Conservation (phyloP, 2,797 vertebrate genomes). For the Mareca strepera region DNA sequence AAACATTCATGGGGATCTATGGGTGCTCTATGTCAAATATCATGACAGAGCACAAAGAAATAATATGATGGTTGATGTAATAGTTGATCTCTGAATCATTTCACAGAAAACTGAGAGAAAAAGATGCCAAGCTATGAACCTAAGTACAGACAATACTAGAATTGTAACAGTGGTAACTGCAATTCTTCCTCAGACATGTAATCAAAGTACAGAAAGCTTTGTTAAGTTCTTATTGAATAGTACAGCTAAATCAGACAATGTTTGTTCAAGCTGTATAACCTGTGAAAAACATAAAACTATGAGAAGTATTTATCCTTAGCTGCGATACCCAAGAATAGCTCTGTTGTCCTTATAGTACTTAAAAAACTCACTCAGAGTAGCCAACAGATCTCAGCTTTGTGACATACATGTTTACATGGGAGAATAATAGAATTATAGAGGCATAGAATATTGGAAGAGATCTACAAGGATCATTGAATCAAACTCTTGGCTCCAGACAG, state of each 20-base stretch:
- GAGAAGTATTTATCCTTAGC: not conserved
- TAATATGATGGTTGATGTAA: not conserved
- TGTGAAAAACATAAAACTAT: not conserved
- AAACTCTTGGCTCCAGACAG: too few relatives aligned
- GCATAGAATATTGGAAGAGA: too few relatives aligned
- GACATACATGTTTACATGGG: not conserved
- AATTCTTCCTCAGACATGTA: not conserved
- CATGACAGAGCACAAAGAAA: not conserved
- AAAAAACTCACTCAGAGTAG: not conserved
- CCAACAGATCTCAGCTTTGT: not conserved
- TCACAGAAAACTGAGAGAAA: not conserved
- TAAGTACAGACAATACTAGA: not conserved
- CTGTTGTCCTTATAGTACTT: not conserved
- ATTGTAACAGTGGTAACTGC: not conserved
- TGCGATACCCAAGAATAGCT: not conserved
- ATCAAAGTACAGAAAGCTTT: not conserved
- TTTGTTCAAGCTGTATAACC: not conserved
- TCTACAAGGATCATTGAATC: too few relatives aligned
- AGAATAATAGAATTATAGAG: too few relatives aligned
- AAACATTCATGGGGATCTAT: not conserved
- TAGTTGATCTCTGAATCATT: not conserved
- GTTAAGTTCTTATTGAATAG: not conserved
- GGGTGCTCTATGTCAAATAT: not conserved
- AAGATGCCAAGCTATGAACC: rapidly evolving
- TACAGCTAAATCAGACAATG: not conserved